phyloP scores from a whole-genome alignment of 64 coral and sea anemone species.

The Montipora foliosa region DNA sequence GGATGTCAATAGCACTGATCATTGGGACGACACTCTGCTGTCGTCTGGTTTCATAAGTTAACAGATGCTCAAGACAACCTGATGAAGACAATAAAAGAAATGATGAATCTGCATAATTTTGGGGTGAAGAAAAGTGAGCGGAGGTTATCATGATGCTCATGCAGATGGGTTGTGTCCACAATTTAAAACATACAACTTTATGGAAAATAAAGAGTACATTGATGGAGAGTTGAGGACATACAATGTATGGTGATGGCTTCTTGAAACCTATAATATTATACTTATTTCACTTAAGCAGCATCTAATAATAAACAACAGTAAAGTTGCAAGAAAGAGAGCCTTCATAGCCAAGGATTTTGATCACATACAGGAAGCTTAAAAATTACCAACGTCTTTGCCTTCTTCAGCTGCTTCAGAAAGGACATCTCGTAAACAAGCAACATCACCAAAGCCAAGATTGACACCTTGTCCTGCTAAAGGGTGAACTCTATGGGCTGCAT shows the following conservation, averaged over 20 bases:
- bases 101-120: not conserved
- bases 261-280: no score
- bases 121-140: not conserved
- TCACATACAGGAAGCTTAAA: not conserved
- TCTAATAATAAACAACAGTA: not conserved
- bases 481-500: slow-evolving; percentile 96
- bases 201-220: no score
- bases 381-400: slow-evolving; percentile 90
- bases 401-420: slow-evolving; percentile 75
- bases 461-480: slow-evolving; percentile 98
- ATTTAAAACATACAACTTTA: no score
- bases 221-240: no score
- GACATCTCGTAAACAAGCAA: slow-evolving; percentile 80
- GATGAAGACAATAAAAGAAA: not conserved
- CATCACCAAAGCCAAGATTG: slow-evolving; percentile 97
- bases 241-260: no score
- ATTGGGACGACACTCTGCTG: slow-evolving; percentile 86
- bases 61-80: slow-evolving; percentile 85
- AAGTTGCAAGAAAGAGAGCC: not conserved
- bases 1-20: slow-evolving; percentile 84
- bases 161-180: no score
- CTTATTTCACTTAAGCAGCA: no score
- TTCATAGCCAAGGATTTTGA: no score
- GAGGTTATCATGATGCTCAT: no score
- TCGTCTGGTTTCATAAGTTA: slow-evolving; percentile 91